These are phyloP conservation scores for Heliconius hermathena DNA, from an alignment of 1,140 invertebrate species.

Conservation along the genomic window DNA sequence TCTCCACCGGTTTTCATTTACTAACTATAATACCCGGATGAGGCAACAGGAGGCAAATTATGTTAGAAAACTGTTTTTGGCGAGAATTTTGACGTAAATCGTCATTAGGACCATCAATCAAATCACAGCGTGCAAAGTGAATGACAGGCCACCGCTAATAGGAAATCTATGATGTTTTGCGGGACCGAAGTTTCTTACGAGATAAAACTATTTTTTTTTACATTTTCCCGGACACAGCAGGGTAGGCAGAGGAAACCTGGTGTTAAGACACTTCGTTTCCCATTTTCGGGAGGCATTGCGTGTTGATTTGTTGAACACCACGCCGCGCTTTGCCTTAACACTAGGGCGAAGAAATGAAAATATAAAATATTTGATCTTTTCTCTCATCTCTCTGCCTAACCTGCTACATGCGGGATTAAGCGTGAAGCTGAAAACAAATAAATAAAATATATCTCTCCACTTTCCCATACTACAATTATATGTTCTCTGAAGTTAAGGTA, in stretches of 20 bases:
- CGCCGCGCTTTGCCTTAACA: too few relatives aligned
- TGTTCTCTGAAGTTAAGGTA: background rate
- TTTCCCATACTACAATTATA: background rate
- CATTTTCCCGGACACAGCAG: too few relatives aligned
- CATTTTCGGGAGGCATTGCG: too few relatives aligned
- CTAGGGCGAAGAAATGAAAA: too few relatives aligned
- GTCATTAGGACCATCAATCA: slow-evolving; percentile 60
- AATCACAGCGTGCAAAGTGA: slow-evolving; percentile 28
- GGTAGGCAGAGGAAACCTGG: too few relatives aligned
- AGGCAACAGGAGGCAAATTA: slow-evolving; percentile 51
- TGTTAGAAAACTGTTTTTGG: slow-evolving; percentile 48
- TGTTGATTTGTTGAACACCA: too few relatives aligned
- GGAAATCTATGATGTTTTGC: slow-evolving; percentile 20
- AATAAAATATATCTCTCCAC: background rate
- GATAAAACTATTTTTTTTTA: background rate
- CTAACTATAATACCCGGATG: slow-evolving; percentile 55
- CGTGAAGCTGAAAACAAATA: background rate
- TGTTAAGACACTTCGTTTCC: too few relatives aligned
- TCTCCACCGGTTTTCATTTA: slow-evolving; percentile 57
- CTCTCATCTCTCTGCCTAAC: too few relatives aligned
- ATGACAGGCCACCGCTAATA: slow-evolving; percentile 24
- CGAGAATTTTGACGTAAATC: slow-evolving; percentile 49
- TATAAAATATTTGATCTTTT: too few relatives aligned
- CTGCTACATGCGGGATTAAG: background rate
- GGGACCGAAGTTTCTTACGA: background rate